phyloP scores from a whole-genome alignment of 2,113 vertebrate genomes.

The Sander vitreus region DNA sequence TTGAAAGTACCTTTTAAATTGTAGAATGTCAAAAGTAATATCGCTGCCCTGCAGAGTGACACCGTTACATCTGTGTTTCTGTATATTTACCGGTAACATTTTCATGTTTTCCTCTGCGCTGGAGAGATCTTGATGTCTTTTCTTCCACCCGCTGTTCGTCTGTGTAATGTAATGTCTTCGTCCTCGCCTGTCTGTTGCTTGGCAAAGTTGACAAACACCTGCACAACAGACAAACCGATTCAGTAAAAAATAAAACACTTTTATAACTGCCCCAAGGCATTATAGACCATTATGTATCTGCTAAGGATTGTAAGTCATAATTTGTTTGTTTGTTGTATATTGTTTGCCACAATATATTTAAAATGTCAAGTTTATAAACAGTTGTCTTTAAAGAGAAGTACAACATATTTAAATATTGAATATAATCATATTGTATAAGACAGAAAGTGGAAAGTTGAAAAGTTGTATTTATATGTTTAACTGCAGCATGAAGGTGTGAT shows the following conservation, averaged over 20 bases:
- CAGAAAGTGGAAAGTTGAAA: background rate
- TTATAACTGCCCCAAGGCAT: background rate
- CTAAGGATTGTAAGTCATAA: too few species aligned
- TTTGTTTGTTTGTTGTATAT: too few species aligned
- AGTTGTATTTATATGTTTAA: background rate
- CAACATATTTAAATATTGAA: background rate
- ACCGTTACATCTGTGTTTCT: background rate
- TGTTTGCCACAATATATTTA: too few species aligned
- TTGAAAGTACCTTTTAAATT: background rate
- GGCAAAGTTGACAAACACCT: conserved; percentile 97
- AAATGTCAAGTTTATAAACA: background rate
- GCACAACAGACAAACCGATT: conserved; percentile 12
- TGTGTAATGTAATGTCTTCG: conserved; percentile 85
- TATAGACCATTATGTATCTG: background rate
- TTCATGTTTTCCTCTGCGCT: conserved; percentile 72
- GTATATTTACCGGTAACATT: background rate
- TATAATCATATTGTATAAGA: background rate
- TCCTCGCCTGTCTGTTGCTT: conserved; percentile 92
- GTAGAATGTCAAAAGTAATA: background rate
- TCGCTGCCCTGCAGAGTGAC: background rate
- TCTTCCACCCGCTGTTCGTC: conserved; percentile 84
- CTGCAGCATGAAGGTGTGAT: background rate
- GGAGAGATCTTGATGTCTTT: conserved; percentile 88
- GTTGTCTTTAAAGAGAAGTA: background rate
- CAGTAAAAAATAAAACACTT: background rate